These are phyloP conservation scores for Dimorphilus gyrociliatus DNA, from an alignment of 2,888 invertebrate species.

Conservation along the genomic window DNA sequence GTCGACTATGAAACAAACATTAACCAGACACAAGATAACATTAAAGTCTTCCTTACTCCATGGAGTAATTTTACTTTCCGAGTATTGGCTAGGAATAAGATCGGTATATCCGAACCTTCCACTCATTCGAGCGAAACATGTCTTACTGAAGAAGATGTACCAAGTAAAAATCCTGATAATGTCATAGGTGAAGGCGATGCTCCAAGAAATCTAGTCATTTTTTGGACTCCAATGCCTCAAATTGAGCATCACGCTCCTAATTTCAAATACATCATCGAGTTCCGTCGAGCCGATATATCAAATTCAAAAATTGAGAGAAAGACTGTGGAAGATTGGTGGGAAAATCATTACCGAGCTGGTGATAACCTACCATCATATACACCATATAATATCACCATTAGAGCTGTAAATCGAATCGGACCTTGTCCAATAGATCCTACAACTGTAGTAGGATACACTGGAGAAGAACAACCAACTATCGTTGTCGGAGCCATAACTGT, in stretches of 20 bases:
- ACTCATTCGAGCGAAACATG: constrained; percentile 21
- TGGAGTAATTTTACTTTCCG: constrained; percentile 27
- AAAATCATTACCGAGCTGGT: constrained; percentile 10
- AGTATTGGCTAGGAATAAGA: constrained; percentile 25
- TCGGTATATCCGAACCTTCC: constrained; percentile 28
- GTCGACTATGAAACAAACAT: constrained; percentile 22
- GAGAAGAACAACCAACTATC: too few relatives aligned
- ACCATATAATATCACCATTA: constrained; percentile 72
- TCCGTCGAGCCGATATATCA: constrained; percentile 56
- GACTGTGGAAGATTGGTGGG: constrained; percentile 39
- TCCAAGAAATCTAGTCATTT: constrained; percentile 23
- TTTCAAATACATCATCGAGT: constrained; percentile 77
- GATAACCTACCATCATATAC: too few relatives aligned
- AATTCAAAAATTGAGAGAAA: constrained; percentile 42
- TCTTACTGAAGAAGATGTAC: constrained; percentile 17
- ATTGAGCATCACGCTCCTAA: constrained; percentile 89
- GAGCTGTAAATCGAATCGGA: constrained; percentile 73
- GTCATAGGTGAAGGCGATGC: constrained; percentile 28
- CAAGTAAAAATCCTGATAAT: constrained; percentile 27
- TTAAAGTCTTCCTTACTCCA: constrained; percentile 17
- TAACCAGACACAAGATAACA: constrained; percentile 13
- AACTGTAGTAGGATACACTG: too few relatives aligned
- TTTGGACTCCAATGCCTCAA: constrained; percentile 61
- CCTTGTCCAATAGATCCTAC: constrained; percentile 61
- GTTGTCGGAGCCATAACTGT: too few relatives aligned